Evolutionary conservation across 1,140 invertebrate genomes (phyloP), one percentile per base, ranked within the genome.

Genomic region (Diplogasteroides magnus): DNA sequence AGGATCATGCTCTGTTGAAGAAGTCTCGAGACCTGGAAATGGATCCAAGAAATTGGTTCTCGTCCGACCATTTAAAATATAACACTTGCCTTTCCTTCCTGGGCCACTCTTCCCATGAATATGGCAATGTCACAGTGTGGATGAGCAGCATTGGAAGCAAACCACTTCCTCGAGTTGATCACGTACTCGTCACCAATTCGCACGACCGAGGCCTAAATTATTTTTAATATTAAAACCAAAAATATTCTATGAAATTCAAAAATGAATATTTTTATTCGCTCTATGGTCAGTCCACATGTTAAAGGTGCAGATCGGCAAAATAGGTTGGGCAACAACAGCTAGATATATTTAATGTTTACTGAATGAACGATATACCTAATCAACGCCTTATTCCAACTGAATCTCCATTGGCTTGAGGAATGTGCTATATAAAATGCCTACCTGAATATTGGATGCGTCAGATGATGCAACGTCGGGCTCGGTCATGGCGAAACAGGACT

Each of bases 401-500:
- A n/a, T n/a, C n/a, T n/a, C n/a, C n/a, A n/a, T n/a, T n/a, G n/a
- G n/a, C n/a, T n/a, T n/a, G n/a, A n/a, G n/a, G n/a, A n/a, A n/a
- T n/a, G n/a, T n/a, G n/a, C n/a, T n/a, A 48, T 11, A 48, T 48
- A 48, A 48, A 48, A 48, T 48, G 73, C 31, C 83, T 84, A 84
- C 77, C 59, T 84, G 77, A 70, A 86, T 86, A 71, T 86, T 86
- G 19, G 84, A 85, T 32, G 85, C 85, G 80, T 86, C 85, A 61
- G 84, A 85, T 1, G 84, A 85, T 1, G 85, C 85, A 1, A 86
- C 85, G 64, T 81, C 75, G 14, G 85, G 85, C 74, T 86, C 85
- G n/a, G 85, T 86, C 85, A 86, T 86, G 2, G 80, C 84, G 78
- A 86, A 86, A 69, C 84, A 85, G 14, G 84, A 85, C 61, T 83